These are phyloP conservation scores for Phaethornis superciliosus DNA, from an alignment of 2,113 vertebrate species.

Conservation along the genomic window DNA sequence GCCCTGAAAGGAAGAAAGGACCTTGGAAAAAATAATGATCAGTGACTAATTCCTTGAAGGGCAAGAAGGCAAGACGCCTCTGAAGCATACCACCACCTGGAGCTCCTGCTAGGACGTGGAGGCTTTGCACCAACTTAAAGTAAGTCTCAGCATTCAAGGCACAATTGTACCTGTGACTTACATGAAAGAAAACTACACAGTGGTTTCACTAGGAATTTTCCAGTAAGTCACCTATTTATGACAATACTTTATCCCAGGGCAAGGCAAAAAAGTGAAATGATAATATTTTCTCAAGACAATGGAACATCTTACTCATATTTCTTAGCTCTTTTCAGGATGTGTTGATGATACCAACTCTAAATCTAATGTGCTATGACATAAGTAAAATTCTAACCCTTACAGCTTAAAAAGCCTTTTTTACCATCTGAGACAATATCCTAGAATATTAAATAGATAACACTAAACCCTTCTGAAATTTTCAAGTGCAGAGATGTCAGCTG, in stretches of 20 bases:
- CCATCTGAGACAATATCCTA: not conserved
- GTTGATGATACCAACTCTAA: constrained; percentile 19
- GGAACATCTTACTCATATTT: not conserved
- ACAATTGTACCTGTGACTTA: not conserved
- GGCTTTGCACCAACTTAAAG: not conserved
- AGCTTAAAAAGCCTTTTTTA: constrained; percentile 37
- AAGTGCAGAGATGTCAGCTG: not conserved
- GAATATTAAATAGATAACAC: constrained; percentile 39
- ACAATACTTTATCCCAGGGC: not conserved
- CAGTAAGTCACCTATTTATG: not conserved
- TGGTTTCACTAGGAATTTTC: not conserved
- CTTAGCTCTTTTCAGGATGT: constrained; percentile 19
- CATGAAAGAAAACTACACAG: not conserved
- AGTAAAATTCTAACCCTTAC: constrained; percentile 9
- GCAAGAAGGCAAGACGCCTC: not conserved
- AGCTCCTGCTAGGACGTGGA: not conserved
- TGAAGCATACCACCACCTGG: not conserved
- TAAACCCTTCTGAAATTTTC: constrained; percentile 9
- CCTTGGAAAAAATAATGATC: not conserved
- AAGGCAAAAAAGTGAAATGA: constrained; percentile 10
- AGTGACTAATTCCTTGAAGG: not conserved
- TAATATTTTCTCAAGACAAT: constrained; percentile 5
- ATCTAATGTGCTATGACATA: not conserved
- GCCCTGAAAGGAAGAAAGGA: not conserved
- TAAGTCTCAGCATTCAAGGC: not conserved